Base-by-base conservation (phyloP, 2,113 vertebrate species). In the Smithornis capensis region DNA sequence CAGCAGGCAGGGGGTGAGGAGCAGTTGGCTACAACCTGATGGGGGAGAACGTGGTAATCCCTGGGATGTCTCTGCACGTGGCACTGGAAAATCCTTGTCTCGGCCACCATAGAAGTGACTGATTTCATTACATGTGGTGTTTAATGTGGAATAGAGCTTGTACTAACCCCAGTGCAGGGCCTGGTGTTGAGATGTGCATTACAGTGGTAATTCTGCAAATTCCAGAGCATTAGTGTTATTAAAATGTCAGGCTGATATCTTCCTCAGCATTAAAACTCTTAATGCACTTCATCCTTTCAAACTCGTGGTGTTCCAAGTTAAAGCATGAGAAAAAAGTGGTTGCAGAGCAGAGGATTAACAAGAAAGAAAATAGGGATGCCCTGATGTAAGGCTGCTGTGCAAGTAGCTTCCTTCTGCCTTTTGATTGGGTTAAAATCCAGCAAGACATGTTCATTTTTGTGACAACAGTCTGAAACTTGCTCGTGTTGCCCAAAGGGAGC, bases 241-340 rank as follows among this genome's bases (percentile, higher is more conserved):
- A 95, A 92, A 95, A 96, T 88, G 94, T 96, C 95, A 80, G 92
- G 83, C 91, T 87, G 96, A 76, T 97, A 73, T 89, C 95, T 97
- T 96, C 85, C 93, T 89, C 91, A 45, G 89, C 83, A n/a, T 97
- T 97, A 95, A 94, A 94, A 94, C 90, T 87, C 93, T 90, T 97
- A 97, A 96, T 89, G 91, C 81, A 74, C 73, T 95, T 97, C 77
- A 96, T 96, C 89, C 93, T 95, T 97, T 96, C 87, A 86, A 89
- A 96, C 76, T 94, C 91, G 2, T 28, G 73, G 80, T 67, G 74
- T 81, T 96, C 55, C 60, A 81, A 74, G 44, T 45, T 94, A 83
- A 94, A 89, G 73, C 22, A 1, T 3, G 56, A 90, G 65, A 47
- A 75, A 42, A 59, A 82, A 45, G 53, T 91, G 90, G 55, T 65